phyloP scores from a whole-genome alignment of 2,797 vertebrate genomes.

The Atherinosoma microstoma region DNA sequence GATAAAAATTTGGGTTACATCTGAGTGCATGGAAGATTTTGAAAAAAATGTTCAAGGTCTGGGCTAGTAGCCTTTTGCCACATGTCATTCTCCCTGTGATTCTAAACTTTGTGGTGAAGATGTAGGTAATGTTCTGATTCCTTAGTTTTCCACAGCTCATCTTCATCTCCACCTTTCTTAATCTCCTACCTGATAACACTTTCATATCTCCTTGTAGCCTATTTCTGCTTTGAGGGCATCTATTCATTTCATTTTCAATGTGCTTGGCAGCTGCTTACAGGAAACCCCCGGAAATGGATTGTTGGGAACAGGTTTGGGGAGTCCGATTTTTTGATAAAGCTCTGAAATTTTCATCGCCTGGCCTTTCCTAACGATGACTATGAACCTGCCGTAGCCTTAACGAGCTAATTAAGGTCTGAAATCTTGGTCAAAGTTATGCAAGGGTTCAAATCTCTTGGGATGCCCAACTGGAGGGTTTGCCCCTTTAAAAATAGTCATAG shows the following conservation, averaged over 20 bases:
- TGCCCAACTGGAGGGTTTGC: background rate
- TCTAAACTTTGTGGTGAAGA: background rate
- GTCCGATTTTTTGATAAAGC: slow-evolving; percentile 2
- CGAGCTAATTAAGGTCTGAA: background rate
- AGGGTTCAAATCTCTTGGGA: background rate
- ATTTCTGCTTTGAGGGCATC: background rate
- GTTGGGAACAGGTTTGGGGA: background rate
- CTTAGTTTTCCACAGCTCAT: background rate
- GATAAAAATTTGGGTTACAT: background rate
- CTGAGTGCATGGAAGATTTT: background rate
- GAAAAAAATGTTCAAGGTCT: too few species aligned
- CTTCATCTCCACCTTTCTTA: background rate
- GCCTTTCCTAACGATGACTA: slow-evolving; percentile 14
- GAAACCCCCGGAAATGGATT: background rate
- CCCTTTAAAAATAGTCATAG: too few species aligned
- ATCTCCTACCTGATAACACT: too few species aligned
- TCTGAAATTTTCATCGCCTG: slow-evolving; percentile 13
- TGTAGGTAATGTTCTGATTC: background rate
- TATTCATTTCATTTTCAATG: background rate
- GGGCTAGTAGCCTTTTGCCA: background rate
- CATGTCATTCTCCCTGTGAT: background rate
- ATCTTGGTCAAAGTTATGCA: background rate
- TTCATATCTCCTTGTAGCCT: background rate
- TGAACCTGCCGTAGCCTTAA: background rate
- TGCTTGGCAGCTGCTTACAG: background rate